Percentiles rank a stretch among this genome's conserved stretches.
phyloP scores from a whole-genome alignment of 1,140 invertebrate species.

The Papilio machaon region DNA sequence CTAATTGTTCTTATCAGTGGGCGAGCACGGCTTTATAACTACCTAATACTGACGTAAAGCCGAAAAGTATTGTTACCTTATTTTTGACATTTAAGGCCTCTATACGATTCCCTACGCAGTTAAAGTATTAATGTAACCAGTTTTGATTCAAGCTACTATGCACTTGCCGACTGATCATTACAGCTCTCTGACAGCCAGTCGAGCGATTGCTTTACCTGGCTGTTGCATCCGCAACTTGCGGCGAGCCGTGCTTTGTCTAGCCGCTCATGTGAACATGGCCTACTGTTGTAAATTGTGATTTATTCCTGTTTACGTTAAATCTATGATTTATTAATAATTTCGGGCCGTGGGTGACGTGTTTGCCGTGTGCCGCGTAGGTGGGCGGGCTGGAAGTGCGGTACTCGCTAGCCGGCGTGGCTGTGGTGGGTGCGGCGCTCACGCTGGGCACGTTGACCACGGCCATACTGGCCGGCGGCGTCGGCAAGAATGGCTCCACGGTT shows the following conservation, averaged over 20 bases:
- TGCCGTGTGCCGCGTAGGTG: constrained; percentile 56
- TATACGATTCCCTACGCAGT: neutral
- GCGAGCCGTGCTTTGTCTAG: too few relatives aligned
- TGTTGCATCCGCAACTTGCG: too few relatives aligned
- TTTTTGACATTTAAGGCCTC: too few relatives aligned
- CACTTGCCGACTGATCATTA: neutral
- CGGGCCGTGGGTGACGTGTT: neutral
- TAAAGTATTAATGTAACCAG: neutral
- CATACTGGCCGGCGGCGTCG: constrained; percentile 96
- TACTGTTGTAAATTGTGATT: neutral
- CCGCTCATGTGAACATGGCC: too few relatives aligned
- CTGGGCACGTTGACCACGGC: constrained; percentile 87
- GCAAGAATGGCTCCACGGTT: constrained; percentile 97
- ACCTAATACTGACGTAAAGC: too few relatives aligned
- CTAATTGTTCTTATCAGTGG: neutral
- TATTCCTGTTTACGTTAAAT: neutral
- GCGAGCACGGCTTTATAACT: neutral
- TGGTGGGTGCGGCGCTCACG: constrained; percentile 86
- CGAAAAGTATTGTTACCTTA: too few relatives aligned
- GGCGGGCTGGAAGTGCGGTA: constrained; percentile 86
- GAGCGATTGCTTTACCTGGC: neutral
- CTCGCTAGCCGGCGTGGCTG: constrained; percentile 87
- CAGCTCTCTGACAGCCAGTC: neutral
- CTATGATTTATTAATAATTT: neutral
- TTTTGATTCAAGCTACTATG: neutral